Conservation (phyloP, 1,140 invertebrate genomes). For the Galendromus occidentalis region DNA sequence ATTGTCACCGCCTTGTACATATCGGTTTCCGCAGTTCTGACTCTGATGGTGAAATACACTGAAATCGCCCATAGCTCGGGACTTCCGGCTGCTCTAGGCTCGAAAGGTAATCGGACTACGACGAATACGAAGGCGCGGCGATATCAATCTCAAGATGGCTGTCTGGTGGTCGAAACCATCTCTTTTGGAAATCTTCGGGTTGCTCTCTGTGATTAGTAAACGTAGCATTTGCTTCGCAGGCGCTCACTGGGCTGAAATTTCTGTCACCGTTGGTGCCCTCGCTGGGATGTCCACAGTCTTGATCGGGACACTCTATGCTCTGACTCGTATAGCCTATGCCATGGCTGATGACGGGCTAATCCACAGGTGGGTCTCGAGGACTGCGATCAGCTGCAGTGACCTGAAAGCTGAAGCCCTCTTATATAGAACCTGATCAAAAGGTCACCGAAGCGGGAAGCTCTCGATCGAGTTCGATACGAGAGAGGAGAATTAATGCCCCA, state of each 20-base stretch:
- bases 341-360: conserved; percentile 72
- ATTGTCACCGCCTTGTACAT: conserved; percentile 57
- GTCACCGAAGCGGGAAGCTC: too few species aligned
- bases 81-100: conserved; percentile 57
- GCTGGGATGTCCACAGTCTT: conserved; percentile 68
- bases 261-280: conserved; percentile 63
- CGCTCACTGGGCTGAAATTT: conserved; percentile 56
- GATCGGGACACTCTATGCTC: conserved; percentile 57
- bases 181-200: too few species aligned
- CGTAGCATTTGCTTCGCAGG: conserved; percentile 13
- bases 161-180: too few species aligned
- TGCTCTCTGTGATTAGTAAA: too few species aligned
- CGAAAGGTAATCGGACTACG: conserved; percentile 24
- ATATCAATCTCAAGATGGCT: too few species aligned
- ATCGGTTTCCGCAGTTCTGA: conserved; percentile 55
- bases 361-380: conserved; percentile 34
- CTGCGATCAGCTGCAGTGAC: too few species aligned
- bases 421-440: too few species aligned
- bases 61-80: conserved; percentile 50
- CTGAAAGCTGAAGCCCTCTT: too few species aligned
- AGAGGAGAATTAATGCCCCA: too few species aligned
- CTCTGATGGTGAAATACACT: conserved; percentile 58
- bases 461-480: too few species aligned
- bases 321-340: conserved; percentile 62
- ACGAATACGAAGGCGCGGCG: too few species aligned